Evolutionary conservation across 2,797 vertebrate genomes (phyloP).

Genomic region (Echiichthys vipera): DNA sequence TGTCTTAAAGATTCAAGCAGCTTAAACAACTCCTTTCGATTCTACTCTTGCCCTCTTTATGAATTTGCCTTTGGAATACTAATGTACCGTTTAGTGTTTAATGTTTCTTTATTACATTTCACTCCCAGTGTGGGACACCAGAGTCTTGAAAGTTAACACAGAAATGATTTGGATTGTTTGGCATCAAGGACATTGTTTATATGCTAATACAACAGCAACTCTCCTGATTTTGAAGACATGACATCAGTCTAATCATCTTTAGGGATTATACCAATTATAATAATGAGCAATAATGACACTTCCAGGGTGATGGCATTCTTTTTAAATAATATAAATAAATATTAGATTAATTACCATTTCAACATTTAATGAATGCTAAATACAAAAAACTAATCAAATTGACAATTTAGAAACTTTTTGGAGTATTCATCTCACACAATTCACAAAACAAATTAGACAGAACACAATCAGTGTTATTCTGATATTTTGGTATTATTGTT

Average conservation of each 20-base stretch:
- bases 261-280: slow-evolving; percentile 27
- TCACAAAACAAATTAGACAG: neutral
- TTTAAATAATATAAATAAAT: too few relatives aligned
- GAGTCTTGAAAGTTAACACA: neutral
- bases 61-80: slow-evolving; percentile 18
- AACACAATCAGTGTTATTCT: neutral
- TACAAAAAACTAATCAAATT: too few relatives aligned
- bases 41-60: slow-evolving; percentile 8
- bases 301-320: neutral
- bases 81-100: slow-evolving; percentile 15
- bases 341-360: neutral
- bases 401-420: too few relatives aligned
- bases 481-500: neutral
- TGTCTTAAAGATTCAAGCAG: slow-evolving; percentile 32
- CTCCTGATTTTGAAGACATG: slow-evolving; percentile 27
- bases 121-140: neutral
- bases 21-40: slow-evolving; percentile 37
- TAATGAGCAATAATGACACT: slow-evolving; percentile 23
- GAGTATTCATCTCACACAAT: neutral
- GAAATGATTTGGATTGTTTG: slow-evolving; percentile 19
- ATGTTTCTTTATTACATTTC: slow-evolving; percentile 15
- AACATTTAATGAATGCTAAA: neutral
- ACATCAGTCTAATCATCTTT: slow-evolving; percentile 25
- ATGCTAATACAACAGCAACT: slow-evolving; percentile 12
- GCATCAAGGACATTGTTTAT: slow-evolving; percentile 22